Evolutionary conservation across 2,888 invertebrate genomes (phyloP).

Genomic region (Sinodicranocentrus sp.): DNA sequence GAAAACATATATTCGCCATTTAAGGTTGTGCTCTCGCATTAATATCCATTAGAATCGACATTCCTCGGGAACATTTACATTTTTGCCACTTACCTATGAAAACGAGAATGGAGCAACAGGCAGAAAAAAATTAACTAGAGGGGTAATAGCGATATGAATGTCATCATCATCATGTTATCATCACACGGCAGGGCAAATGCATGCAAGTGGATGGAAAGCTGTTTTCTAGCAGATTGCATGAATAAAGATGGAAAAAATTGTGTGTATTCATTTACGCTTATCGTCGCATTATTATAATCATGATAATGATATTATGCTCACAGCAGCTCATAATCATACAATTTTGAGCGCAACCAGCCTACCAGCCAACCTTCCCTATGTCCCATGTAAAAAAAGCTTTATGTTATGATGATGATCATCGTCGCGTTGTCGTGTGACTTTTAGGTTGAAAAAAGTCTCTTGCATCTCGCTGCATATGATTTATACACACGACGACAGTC

Average conservation of each 20-base stretch:
- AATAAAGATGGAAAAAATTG: conserved; percentile 13
- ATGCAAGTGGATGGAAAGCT: background rate
- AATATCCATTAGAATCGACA: conserved; percentile 15
- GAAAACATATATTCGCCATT: conserved; percentile 13
- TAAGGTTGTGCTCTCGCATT: conserved; percentile 28
- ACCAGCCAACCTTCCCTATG: no score
- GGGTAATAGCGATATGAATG: background rate
- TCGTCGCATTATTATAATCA: conserved; percentile 20
- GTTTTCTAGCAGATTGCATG: background rate
- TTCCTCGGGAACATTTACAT: conserved; percentile 13
- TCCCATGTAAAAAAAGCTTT: no score
- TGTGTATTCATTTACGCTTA: conserved; percentile 15
- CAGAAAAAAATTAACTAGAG: background rate
- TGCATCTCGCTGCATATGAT: no score
- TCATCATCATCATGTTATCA: background rate
- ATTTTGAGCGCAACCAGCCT: no score
- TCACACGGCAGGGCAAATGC: background rate
- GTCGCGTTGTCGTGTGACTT: no score
- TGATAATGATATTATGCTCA: conserved; percentile 13
- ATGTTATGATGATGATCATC: no score
- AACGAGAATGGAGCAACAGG: conserved; percentile 1
- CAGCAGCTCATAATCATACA: background rate
- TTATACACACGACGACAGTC: no score
- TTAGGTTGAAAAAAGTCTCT: no score
- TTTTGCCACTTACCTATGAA: background rate